These are phyloP conservation scores for Fratercula arctica DNA, from an alignment of 2,797 vertebrate genomes.

Conservation along the genomic window DNA sequence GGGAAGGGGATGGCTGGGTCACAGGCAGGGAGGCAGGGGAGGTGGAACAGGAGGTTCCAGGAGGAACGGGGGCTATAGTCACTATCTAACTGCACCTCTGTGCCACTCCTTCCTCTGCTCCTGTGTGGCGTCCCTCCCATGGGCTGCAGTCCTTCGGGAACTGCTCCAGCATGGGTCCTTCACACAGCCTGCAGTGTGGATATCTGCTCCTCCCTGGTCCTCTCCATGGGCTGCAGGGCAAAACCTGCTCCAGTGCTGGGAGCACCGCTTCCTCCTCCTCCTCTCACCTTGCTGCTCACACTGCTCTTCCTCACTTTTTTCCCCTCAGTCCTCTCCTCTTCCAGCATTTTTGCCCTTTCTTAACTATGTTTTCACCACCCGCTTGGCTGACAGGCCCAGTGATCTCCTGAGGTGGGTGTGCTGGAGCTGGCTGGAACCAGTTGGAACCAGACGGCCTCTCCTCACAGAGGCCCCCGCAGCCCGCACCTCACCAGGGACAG, in stretches of 20 bases:
- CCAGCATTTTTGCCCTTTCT: background rate
- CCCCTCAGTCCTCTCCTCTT: background rate
- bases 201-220: fast-evolving
- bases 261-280: background rate
- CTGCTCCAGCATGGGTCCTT: fast-evolving
- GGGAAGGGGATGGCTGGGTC: background rate
- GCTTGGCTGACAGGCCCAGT: background rate
- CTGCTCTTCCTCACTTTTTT: background rate
- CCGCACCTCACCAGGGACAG: background rate
- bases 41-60: too few species aligned
- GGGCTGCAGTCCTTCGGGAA: fast-evolving
- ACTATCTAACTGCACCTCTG: fast-evolving
- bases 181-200: fast-evolving
- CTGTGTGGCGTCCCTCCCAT: background rate
- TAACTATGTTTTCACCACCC: background rate
- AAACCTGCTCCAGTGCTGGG: fast-evolving
- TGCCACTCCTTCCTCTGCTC: background rate
- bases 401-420: background rate
- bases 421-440: background rate
- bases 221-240: background rate
- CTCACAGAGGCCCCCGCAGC: background rate
- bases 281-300: background rate
- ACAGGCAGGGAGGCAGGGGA: background rate
- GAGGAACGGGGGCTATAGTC: background rate
- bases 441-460: background rate